Conservation (phyloP, 2,797 vertebrate genomes). For the Pristis pectinata region DNA sequence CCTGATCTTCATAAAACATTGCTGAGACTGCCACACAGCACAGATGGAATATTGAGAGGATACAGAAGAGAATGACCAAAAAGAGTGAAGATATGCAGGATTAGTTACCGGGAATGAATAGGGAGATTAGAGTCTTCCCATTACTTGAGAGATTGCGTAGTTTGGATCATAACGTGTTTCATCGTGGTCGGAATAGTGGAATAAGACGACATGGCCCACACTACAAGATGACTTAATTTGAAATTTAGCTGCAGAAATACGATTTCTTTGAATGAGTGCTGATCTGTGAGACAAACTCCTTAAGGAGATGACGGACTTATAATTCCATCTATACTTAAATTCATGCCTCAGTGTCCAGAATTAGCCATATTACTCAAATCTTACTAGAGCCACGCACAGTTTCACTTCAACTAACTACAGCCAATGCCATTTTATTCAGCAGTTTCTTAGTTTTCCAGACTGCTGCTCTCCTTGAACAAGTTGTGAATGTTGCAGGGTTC, state of each 20-base stretch:
- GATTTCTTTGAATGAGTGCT: not conserved
- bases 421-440: not conserved
- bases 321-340: not conserved
- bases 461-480: not conserved
- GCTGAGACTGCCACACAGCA: not conserved
- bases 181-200: not conserved
- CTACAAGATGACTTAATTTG: not conserved
- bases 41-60: not conserved
- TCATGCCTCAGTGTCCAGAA: not conserved
- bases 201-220: not conserved
- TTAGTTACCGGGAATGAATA: not conserved
- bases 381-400: not conserved
- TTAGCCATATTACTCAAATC: not conserved
- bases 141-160: too few relatives aligned
- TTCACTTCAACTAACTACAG: not conserved
- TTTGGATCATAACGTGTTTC: not conserved
- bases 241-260: not conserved
- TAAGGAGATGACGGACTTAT: not conserved
- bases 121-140: too few relatives aligned
- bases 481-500: not conserved
- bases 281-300: not conserved
- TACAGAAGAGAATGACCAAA: not conserved
- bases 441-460: not conserved
- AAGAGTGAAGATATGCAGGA: not conserved
- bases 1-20: not conserved